Evolutionary conservation across 2,888 invertebrate genomes (phyloP), one percentile per base, ranked within the genome.

Genomic region (Diplazon laetatorius): DNA sequence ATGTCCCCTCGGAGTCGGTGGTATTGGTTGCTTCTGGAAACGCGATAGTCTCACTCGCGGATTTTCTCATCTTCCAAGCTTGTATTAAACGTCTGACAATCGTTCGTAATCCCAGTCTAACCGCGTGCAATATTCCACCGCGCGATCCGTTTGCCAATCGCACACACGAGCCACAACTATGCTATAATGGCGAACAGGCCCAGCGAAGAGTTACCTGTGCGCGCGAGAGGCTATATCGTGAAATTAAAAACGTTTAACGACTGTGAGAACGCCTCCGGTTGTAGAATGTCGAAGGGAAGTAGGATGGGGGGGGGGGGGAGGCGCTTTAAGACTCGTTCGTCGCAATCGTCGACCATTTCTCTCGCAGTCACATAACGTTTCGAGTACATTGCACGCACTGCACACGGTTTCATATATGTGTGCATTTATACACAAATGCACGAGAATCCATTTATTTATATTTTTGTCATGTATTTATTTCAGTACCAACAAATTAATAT

Each of bases 231-330:
- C 65, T n/a, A n/a, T n/a, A n/a, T n/a, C n/a, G n/a, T 79, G 82
- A 84, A 85, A 86, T 83, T 84, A 85, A 85, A 85, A 85, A 82
- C 81, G 80, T 83, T 85, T 83, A 85, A 83, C 83, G 84, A 84
- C 82, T 84, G 85, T 83, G 85, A 84, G 83, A 86, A 85, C 82
- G 78, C 80, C 78, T 77, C n/a, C 79, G 69, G 79, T 46, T 73
- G 80, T 72, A 82, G 80, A 82, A 82, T 82, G 81, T 81, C 76
- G 78, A 72, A 68, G 82, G 35, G 66, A 48, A n/a, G n/a, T n/a
- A n/a, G n/a, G n/a, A n/a, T n/a, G n/a, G n/a, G n/a, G n/a, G n/a
- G n/a, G n/a, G n/a, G n/a, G n/a, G n/a, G n/a, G n/a, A n/a, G n/a
- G n/a, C n/a, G 42, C 69, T 73, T 66, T 70, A 62, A 74, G 70